Percentiles rank a stretch among this genome's conserved stretches.
Evolutionary conservation across 1,140 invertebrate species (phyloP).

Genomic region (Orchestia grillus): DNA sequence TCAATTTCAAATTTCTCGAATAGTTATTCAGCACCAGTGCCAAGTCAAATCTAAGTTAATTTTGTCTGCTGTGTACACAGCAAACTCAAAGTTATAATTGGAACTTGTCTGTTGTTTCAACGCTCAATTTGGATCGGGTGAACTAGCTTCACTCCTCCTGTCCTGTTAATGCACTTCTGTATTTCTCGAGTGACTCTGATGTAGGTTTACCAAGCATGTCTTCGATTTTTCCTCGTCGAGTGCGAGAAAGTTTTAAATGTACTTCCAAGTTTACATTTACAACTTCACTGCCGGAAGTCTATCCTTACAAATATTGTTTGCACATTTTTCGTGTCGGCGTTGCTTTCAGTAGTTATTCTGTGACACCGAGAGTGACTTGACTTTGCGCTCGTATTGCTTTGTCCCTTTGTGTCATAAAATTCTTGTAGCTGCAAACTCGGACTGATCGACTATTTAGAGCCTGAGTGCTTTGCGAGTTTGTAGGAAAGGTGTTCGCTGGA

Average conservation of each 20-base stretch:
- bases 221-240: neutral
- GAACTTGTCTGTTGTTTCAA: conserved; percentile 10
- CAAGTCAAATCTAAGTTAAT: neutral
- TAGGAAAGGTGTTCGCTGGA: neutral
- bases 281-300: neutral
- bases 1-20: neutral
- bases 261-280: neutral
- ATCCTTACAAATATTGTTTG: neutral
- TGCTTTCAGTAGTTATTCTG: neutral
- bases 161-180: neutral
- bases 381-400: neutral
- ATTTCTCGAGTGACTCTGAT: neutral
- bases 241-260: neutral
- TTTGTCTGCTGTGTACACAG: neutral
- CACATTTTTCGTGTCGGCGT: neutral
- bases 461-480: neutral
- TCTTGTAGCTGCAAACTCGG: neutral
- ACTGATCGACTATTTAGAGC: neutral
- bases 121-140: neutral
- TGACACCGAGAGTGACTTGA: neutral
- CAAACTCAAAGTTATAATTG: conserved; percentile 19
- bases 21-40: neutral
- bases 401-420: neutral
- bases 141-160: neutral
- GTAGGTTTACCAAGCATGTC: neutral